Base-by-base conservation (phyloP, 1,140 invertebrate species). In the Achatina immaculata region DNA sequence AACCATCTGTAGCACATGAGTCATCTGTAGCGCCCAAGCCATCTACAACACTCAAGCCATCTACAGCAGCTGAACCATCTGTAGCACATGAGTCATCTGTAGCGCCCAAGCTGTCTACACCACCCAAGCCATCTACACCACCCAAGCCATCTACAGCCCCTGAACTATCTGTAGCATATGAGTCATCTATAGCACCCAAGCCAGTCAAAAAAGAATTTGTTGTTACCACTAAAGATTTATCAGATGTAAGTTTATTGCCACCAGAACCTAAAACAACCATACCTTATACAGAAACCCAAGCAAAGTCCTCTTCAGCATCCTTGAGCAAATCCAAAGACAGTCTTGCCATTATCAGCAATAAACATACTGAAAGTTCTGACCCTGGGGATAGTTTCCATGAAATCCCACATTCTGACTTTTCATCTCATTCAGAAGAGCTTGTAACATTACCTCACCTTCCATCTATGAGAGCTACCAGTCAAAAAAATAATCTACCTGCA, bases 141-240 rank as follows among this genome's bases (percentile, higher is more conserved):
- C n/a, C n/a, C n/a, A n/a, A n/a, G n/a, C n/a, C n/a, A n/a, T n/a
- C n/a, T n/a, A n/a, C n/a, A n/a, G n/a, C n/a, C n/a, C n/a, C n/a
- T n/a, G n/a, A n/a, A n/a, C n/a, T n/a, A n/a, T n/a, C n/a, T n/a
- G n/a, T n/a, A n/a, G n/a, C n/a, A n/a, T n/a, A n/a, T n/a, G n/a
- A n/a, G n/a, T n/a, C n/a, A n/a, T n/a, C n/a, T n/a, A n/a, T n/a
- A n/a, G n/a, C n/a, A n/a, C n/a, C n/a, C n/a, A n/a, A n/a, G n/a
- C n/a, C n/a, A n/a, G n/a, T n/a, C n/a, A 85, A 85, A 48, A 83
- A 85, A 62, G 82, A 85, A 77, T 88, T 89, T 85, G 83, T 89
- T 11, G 81, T 89, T 42, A 85, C 88, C n/a, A 79, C 83, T 36
- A 86, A 88, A 73, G 88, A 89, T 58, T 82, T 89, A n/a, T 78